Percentiles rank a stretch among this genome's conserved stretches.
phyloP scores from a whole-genome alignment of 2,797 vertebrate genomes.

The Sorex maritimensis region DNA sequence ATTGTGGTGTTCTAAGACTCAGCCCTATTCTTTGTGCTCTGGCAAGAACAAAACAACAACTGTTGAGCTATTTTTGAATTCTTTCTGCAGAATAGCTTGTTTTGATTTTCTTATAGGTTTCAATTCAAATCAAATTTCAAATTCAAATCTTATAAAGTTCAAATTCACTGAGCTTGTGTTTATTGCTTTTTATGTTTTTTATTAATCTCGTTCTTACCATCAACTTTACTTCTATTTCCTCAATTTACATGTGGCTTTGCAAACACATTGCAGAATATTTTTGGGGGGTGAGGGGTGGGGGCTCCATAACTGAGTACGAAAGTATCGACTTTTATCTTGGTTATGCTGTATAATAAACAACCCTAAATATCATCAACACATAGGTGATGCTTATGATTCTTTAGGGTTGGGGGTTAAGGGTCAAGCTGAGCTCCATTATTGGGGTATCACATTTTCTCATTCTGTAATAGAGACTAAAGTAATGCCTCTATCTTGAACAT shows the following conservation, averaged over 20 bases:
- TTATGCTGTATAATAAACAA: background rate
- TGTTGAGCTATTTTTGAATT: background rate
- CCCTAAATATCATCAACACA: background rate
- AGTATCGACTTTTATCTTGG: background rate
- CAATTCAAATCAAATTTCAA: no score
- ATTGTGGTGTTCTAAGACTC: background rate
- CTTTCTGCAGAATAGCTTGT: background rate
- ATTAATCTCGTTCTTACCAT: no score
- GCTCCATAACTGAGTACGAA: background rate
- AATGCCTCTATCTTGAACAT: background rate
- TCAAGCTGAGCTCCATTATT: background rate
- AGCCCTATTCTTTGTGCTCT: background rate
- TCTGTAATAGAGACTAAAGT: background rate
- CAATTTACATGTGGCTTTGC: background rate
- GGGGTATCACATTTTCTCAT: background rate
- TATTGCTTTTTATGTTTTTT: no score
- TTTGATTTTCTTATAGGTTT: background rate
- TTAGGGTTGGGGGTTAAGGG: background rate
- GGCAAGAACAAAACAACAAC: background rate
- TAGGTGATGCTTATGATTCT: slow-evolving; percentile 29
- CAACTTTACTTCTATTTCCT: background rate
- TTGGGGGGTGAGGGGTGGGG: background rate
- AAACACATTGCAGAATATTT: background rate
- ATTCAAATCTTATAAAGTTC: no score
- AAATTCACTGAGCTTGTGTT: no score